Conservation (phyloP, 2,113 vertebrate species). For the Heterotilapia buettikoferi region DNA sequence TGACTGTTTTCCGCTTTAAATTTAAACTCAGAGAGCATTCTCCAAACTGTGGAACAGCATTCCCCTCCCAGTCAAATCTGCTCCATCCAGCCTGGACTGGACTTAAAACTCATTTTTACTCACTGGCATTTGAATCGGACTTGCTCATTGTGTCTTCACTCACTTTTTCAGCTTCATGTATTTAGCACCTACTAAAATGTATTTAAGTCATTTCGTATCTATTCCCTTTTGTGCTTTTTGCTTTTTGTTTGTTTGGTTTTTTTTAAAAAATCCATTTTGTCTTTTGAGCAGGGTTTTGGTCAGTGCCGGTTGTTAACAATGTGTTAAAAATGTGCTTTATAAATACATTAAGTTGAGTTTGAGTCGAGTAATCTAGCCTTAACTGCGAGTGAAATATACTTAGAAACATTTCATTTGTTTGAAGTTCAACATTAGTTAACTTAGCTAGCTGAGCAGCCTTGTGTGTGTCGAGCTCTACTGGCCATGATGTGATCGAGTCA, state of each 20-base stretch:
- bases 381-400: not conserved
- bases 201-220: not conserved
- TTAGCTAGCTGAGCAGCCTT: not conserved
- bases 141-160: not conserved
- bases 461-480: not conserved
- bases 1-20: accelerated
- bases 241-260: not conserved
- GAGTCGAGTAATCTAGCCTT: not conserved
- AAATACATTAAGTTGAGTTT: not conserved
- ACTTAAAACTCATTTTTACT: not conserved
- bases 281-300: not conserved
- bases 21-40: not conserved
- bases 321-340: not conserved
- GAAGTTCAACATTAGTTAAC: not conserved
- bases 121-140: not conserved
- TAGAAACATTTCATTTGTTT: not conserved
- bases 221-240: not conserved
- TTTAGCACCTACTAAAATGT: not conserved
- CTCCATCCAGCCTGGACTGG: not conserved
- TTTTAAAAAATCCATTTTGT: not conserved
- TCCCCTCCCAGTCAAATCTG: not conserved
- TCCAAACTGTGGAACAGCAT: not conserved
- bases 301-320: not conserved
- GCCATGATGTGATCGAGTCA: not conserved
- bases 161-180: not conserved